These are phyloP conservation scores for Tanytarsus gracilentus DNA, from an alignment of 2,888 invertebrate genomes.

Conservation along the genomic window DNA sequence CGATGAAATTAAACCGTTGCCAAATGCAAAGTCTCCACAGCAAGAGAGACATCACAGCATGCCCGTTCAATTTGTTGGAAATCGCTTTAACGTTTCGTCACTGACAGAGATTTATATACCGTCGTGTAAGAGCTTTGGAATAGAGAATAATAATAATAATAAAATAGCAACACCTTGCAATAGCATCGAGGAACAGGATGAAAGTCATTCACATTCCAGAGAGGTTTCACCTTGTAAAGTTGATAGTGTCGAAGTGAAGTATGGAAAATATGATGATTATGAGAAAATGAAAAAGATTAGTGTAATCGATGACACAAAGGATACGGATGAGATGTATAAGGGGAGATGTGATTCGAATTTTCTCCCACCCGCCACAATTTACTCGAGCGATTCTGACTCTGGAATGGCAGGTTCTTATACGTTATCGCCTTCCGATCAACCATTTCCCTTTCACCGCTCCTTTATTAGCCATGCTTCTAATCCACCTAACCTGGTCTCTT, in stretches of 20 bases:
- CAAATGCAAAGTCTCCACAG: neutral
- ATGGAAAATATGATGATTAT: neutral
- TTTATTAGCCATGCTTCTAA: slow-evolving; percentile 30
- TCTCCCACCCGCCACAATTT: slow-evolving; percentile 20
- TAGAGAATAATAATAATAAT: slow-evolving; percentile 34
- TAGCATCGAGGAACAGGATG: slow-evolving; percentile 29
- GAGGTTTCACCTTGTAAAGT: slow-evolving; percentile 33
- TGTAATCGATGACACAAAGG: slow-evolving; percentile 37
- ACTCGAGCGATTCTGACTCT: slow-evolving; percentile 61
- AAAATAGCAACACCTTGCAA: slow-evolving; percentile 22
- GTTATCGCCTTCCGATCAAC: slow-evolving; percentile 61
- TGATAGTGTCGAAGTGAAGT: neutral
- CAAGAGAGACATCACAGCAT: slow-evolving; percentile 53
- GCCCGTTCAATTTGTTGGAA: slow-evolving; percentile 54
- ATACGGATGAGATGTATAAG: no score
- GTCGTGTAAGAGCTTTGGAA: slow-evolving; percentile 41
- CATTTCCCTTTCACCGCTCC: slow-evolving; percentile 35
- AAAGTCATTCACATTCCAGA: slow-evolving; percentile 44
- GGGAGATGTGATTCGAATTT: slow-evolving; percentile 22
- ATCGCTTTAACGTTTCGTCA: slow-evolving; percentile 49
- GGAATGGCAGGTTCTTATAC: slow-evolving; percentile 77
- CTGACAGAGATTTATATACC: slow-evolving; percentile 50
- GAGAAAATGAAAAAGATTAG: neutral
- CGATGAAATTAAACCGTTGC: slow-evolving; percentile 44
- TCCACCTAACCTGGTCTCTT: slow-evolving; percentile 31